Evolutionary conservation across 2,888 invertebrate species (phyloP).

Genomic region (Prosopocoilus inquinatus): DNA sequence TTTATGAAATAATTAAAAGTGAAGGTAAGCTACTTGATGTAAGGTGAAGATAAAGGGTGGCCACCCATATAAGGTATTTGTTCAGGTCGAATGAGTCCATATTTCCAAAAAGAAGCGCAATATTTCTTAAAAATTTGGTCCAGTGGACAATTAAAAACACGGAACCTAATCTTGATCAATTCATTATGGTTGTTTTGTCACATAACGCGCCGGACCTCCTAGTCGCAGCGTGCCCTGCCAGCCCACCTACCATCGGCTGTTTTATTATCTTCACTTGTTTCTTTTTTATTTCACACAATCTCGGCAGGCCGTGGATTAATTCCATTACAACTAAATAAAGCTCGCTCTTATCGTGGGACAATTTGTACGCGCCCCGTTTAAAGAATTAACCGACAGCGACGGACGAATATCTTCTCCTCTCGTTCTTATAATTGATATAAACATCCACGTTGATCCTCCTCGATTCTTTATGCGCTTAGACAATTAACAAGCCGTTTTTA

Average conservation of each 20-base stretch:
- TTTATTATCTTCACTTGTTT: slow-evolving; percentile 45
- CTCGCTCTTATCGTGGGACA: slow-evolving; percentile 33
- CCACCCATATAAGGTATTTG: slow-evolving; percentile 22
- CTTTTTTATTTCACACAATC: slow-evolving; percentile 45
- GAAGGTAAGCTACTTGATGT: slow-evolving; percentile 22
- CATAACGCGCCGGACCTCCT: slow-evolving; percentile 51
- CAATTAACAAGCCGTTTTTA: slow-evolving; percentile 19
- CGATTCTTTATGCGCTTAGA: slow-evolving; percentile 14
- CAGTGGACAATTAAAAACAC: slow-evolving; percentile 49
- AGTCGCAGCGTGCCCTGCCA: slow-evolving; percentile 44
- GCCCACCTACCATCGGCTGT: slow-evolving; percentile 48
- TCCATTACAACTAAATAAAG: slow-evolving; percentile 46
- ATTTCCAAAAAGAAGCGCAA: slow-evolving; percentile 29
- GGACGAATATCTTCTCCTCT: slow-evolving; percentile 10
- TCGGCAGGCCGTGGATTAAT: slow-evolving; percentile 43
- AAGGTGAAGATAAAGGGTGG: slow-evolving; percentile 16
- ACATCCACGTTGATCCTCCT: slow-evolving; percentile 18
- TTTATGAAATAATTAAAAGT: slow-evolving; percentile 9
- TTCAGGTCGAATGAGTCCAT: slow-evolving; percentile 24
- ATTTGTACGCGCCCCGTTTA: slow-evolving; percentile 29
- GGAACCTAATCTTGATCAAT: slow-evolving; percentile 50
- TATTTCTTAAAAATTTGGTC: slow-evolving; percentile 43
- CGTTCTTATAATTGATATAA: slow-evolving; percentile 20
- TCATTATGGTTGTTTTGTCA: slow-evolving; percentile 50
- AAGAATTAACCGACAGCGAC: slow-evolving; percentile 18